Conservation (phyloP, 2,888 invertebrate species). For the Eubasilissa splendida region DNA sequence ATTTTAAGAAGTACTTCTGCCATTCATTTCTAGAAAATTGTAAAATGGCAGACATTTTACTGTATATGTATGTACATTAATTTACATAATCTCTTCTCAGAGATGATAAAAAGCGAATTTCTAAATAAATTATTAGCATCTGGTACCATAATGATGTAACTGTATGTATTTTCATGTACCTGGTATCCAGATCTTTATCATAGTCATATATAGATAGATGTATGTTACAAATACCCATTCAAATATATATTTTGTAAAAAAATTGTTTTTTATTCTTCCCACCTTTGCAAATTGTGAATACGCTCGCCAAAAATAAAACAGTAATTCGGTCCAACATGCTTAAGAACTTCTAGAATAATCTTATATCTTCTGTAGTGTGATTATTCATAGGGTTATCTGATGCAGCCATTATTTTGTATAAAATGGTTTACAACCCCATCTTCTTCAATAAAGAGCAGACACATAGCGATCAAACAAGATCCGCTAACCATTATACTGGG, state of each 20-base stretch:
- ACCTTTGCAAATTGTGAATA: too few relatives aligned
- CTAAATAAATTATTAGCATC: slow-evolving; percentile 57
- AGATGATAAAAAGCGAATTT: slow-evolving; percentile 58
- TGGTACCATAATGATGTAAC: slow-evolving; percentile 55
- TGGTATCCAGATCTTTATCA: slow-evolving; percentile 57
- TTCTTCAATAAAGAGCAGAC: too few relatives aligned
- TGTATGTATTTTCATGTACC: slow-evolving; percentile 53
- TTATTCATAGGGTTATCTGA: too few relatives aligned
- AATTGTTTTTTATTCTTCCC: not conserved
- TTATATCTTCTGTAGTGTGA: too few relatives aligned
- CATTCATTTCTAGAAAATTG: slow-evolving; percentile 15
- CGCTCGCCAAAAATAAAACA: too few relatives aligned
- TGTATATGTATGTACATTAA: slow-evolving; percentile 33
- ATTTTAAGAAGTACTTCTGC: not conserved
- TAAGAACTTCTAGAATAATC: too few relatives aligned
- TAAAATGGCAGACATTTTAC: slow-evolving; percentile 35
- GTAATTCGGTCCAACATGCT: too few relatives aligned
- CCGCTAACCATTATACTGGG: too few relatives aligned
- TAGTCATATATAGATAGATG: slow-evolving; percentile 48
- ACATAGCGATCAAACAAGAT: too few relatives aligned
- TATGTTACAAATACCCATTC: slow-evolving; percentile 58
- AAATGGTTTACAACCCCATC: too few relatives aligned
- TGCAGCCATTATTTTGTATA: too few relatives aligned
- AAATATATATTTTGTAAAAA: slow-evolving; percentile 59
- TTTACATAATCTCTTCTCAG: slow-evolving; percentile 28